Percentiles rank a stretch among this genome's conserved stretches.
These are phyloP conservation scores for Mesocricetus auratus DNA, from an alignment of 2,113 vertebrate species.

Conservation along the genomic window DNA sequence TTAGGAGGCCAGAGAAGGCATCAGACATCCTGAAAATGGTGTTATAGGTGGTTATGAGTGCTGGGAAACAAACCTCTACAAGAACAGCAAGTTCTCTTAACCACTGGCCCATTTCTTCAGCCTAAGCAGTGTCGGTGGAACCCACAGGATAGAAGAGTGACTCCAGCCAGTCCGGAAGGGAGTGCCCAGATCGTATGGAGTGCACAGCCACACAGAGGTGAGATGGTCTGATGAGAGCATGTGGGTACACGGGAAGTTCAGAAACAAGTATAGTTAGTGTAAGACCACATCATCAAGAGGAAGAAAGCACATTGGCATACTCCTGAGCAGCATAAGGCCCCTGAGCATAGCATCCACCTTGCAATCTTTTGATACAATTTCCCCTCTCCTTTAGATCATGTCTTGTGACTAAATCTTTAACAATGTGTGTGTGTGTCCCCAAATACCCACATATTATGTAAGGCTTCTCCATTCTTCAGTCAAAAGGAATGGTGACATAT, in stretches of 20 bases:
- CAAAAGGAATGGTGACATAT: neutral
- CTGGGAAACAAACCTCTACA: neutral
- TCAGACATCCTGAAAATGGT: neutral
- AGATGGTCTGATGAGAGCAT: neutral
- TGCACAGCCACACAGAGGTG: neutral
- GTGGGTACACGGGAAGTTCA: neutral
- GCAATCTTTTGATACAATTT: neutral
- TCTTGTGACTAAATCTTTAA: neutral
- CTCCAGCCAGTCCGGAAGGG: neutral
- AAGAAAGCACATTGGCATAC: neutral
- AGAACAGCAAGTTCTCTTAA: neutral
- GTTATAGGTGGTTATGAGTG: neutral
- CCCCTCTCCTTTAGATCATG: neutral
- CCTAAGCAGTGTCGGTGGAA: neutral
- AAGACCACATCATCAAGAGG: neutral
- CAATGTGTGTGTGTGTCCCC: neutral
- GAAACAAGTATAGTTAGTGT: too few species aligned
- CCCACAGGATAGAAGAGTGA: too few species aligned
- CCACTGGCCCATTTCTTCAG: neutral
- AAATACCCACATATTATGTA: accelerated
- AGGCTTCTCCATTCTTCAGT: too few species aligned
- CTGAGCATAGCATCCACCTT: neutral
- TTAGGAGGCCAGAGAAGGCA: neutral
- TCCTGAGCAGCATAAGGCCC: neutral
- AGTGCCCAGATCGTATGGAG: neutral